Evolutionary conservation across 2,888 invertebrate genomes (phyloP), one percentile per base, ranked within the genome.

Genomic region (Periphyllus acericola): DNA sequence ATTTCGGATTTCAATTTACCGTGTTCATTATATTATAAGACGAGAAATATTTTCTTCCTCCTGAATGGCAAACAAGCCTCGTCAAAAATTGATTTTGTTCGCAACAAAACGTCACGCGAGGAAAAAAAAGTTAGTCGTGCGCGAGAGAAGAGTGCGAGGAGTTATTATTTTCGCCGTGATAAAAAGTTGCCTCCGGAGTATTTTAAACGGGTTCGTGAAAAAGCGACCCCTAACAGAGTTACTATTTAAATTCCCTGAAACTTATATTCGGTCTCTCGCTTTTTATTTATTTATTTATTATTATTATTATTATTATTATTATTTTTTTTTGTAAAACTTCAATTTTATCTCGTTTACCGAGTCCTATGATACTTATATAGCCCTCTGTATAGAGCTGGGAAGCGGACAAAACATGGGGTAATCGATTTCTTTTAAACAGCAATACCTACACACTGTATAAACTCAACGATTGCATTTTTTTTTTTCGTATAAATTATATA

Each of bases 401-500:
- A 17, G 36, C 17, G 34, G 52, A 34, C 52, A n/a, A 46, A 25
- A 52, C 29, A 52, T 32, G 25, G 29, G 17, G 84, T 76, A 84
- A 84, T 84, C 84, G 84, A 84, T 84, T 84, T 76, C 29, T 76
- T 60, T 83, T 9, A 72, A 72, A 52, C 17, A 29, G 25, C 36
- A 25, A 40, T 75, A 29, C 32, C n/a, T n/a, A 40, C 66, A 60
- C 36, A 29, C 29, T 60, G 14, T 29, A 14, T 11, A 71, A 71
- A 71, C 71, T 83, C 66, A 60, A 66, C 66, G 40, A 84, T 76
- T 60, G 52, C 52, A 17, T 52, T 83, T 46, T 55, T 55, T 74
- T 36, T 88, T 46, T 4, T 75, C 46, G 21, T 21, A 46, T 71
- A 40, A 89, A 90, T 90, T 90, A 90, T 90, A 4, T 29, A 46